Base-by-base conservation (phyloP, 2,888 invertebrate genomes). In the Baccha elongata region DNA sequence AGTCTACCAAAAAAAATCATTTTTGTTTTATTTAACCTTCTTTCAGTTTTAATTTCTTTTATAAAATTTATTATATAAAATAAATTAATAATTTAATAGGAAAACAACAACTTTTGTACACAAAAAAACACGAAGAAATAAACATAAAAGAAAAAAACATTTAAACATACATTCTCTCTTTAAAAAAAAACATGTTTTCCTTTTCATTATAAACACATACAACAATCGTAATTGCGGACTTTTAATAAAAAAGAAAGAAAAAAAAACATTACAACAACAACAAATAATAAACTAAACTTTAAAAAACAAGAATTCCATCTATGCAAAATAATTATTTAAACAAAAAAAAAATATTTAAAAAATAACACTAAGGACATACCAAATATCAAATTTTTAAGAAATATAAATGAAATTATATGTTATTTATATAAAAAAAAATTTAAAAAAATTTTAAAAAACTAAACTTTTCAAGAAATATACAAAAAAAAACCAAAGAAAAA, bases 381-480 rank as follows among this genome's bases (percentile, higher is more conserved):
- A 79, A 84, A 79, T 84, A 79, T 84, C 84, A 84, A 79, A 84
- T 79, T 84, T 73, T 78, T 72, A 78, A 73, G 68, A 78, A 83
- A 83, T 62, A 72, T 78, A 84, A 79, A 73, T 74, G 72, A 73
- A 79, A 79, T 74, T 84, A 74, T 84, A 74, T 79, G 84, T 79
- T 79, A 84, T 74, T 84, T 79, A 74, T 79, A 74, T 78, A 78
- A 53, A 62, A 68, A 73, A 11, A 64, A 46, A 53, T 15, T 62
- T 69, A 37, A 48, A 37, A 32, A 65, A 60, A 40, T 21, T 26
- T 19, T 19, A 48, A 29, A 80, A 64, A 73, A 48, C 37, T 58
- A 50, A 75, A 79, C 62, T 79, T 79, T 84, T 79, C 73, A 79
- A 58, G 60, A 73, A 73, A 67, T 55, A 46, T 15, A 23, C n/a